A percentile compares a stretch with the other conserved stretches of the same genome.
Conservation (phyloP, 2,888 invertebrate species). For the Mylabris sibirica region DNA sequence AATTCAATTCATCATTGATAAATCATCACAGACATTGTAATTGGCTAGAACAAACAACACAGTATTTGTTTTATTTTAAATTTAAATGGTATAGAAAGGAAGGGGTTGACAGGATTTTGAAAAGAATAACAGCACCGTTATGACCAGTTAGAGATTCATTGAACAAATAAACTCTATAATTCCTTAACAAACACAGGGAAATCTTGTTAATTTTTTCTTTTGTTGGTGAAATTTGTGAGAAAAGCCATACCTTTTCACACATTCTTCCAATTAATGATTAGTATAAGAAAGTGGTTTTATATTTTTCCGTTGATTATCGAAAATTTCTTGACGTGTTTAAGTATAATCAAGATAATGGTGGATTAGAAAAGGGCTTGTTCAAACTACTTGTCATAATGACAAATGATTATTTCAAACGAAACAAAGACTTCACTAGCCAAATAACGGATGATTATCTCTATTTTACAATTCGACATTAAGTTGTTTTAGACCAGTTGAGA, state of each 20-base stretch:
- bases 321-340: background rate
- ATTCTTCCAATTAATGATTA: background rate
- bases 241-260: background rate
- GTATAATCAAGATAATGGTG: background rate
- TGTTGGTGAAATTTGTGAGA: background rate
- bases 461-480: background rate
- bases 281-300: background rate
- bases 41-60: conserved; percentile 41
- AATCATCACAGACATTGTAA: conserved; percentile 49
- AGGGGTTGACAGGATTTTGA: background rate
- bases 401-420: conserved; percentile 5
- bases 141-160: conserved; percentile 30
- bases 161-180: conserved; percentile 14
- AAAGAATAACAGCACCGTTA: background rate
- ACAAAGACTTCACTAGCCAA: background rate
- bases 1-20: conserved; percentile 46
- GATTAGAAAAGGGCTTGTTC: background rate
- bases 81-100: background rate
- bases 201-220: conserved; percentile 19
- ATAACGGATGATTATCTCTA: background rate
- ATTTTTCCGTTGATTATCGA: background rate
- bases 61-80: background rate
- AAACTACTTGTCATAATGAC: conserved; percentile 8
- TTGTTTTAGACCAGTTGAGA: background rate
- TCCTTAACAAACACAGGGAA: conserved; percentile 29